Evolutionary conservation across 2,113 vertebrate species (phyloP).

Genomic region (Pomatostomus ruficeps): DNA sequence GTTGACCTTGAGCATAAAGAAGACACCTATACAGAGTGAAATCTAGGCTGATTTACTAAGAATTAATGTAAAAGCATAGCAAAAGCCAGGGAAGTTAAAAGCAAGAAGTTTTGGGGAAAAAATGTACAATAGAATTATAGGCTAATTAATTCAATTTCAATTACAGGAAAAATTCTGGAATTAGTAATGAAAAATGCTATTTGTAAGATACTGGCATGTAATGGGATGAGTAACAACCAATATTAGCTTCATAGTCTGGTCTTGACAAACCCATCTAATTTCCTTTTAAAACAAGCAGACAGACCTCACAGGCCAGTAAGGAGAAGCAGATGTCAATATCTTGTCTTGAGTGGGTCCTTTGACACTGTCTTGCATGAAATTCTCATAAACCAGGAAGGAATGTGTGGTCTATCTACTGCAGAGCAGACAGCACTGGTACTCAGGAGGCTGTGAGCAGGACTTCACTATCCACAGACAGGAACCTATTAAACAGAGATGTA

Average conservation of each 20-base stretch:
- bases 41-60: neutral
- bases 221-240: neutral
- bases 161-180: conserved; percentile 16
- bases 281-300: conserved; percentile 35
- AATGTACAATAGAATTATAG: neutral
- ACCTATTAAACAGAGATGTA: neutral
- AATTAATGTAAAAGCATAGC: neutral
- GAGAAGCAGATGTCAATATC: conserved; percentile 49
- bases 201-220: conserved; percentile 15
- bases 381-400: conserved; percentile 28
- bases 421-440: neutral
- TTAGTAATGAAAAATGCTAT: neutral
- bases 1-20: neutral
- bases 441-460: neutral
- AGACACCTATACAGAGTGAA: neutral
- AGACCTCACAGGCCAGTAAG: conserved; percentile 15
- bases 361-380: neutral
- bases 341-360: conserved; percentile 11
- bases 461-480: neutral
- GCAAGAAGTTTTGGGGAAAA: neutral
- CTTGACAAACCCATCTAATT: conserved; percentile 13
- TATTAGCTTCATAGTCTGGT: conserved; percentile 17
- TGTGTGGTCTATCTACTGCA: conserved; percentile 21
- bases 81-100: neutral
- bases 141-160: neutral